A percentile compares a stretch with the other conserved stretches of the same genome.
These are phyloP conservation scores for Strigamia crassipes DNA, from an alignment of 2,888 invertebrate genomes.

Conservation along the genomic window DNA sequence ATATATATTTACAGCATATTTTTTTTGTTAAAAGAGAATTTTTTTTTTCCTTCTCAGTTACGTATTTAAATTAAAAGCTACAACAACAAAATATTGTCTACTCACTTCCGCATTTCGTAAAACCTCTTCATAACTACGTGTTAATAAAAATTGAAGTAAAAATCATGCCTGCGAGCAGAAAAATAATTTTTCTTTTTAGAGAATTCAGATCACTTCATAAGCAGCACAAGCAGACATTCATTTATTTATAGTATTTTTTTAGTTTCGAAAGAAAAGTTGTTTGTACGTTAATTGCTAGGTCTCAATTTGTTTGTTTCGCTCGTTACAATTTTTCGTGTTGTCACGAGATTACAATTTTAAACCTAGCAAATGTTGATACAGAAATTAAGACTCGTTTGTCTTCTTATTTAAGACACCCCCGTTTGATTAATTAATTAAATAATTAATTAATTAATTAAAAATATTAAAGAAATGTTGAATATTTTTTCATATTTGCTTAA, in stretches of 20 bases:
- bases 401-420: neutral
- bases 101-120: neutral
- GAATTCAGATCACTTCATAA: neutral
- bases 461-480: neutral
- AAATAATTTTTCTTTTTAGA: neutral
- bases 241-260: neutral
- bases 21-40: neutral
- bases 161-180: slow-evolving; percentile 18
- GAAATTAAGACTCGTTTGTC: neutral
- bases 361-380: neutral
- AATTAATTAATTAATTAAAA: neutral
- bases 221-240: slow-evolving; percentile 10
- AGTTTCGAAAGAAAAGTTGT: neutral
- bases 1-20: slow-evolving; percentile 27
- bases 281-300: neutral
- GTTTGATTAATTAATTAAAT: too few species aligned
- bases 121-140: neutral
- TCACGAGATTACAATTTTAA: neutral
- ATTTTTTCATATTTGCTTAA: neutral
- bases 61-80: neutral
- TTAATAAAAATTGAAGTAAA: neutral
- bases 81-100: slow-evolving; percentile 13
- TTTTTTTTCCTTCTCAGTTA: neutral
- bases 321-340: neutral
- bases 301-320: neutral